Conservation (phyloP, 2,888 invertebrate genomes). For the Lasiommata megera region DNA sequence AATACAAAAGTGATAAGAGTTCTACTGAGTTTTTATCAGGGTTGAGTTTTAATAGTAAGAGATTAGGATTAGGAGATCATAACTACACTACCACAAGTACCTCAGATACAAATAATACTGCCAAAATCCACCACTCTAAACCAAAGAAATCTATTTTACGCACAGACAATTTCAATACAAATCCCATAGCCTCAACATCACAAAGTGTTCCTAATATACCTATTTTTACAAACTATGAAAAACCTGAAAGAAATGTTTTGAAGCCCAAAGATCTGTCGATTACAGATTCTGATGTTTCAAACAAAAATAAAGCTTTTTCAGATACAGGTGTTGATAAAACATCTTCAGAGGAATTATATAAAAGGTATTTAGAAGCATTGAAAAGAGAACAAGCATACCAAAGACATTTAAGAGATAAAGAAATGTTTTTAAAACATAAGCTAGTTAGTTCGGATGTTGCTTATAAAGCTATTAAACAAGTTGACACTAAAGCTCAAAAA, state of each 20-base stretch:
- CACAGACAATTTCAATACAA: slow-evolving; percentile 61
- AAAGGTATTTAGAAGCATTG: slow-evolving; percentile 65
- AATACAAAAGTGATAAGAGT: slow-evolving; percentile 81
- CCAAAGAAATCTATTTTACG: slow-evolving; percentile 72
- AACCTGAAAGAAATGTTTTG: slow-evolving; percentile 41
- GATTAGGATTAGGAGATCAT: slow-evolving; percentile 42
- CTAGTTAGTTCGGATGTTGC: slow-evolving; percentile 56
- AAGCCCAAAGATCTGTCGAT: slow-evolving; percentile 41
- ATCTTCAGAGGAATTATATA: slow-evolving; percentile 68
- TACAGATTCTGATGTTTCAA: slow-evolving; percentile 63
- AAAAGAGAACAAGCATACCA: slow-evolving; percentile 64
- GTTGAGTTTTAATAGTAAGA: slow-evolving; percentile 59
- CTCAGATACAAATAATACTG: slow-evolving; percentile 59
- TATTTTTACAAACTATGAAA: slow-evolving; percentile 48
- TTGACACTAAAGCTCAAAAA: slow-evolving; percentile 46
- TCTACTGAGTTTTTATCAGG: slow-evolving; percentile 73
- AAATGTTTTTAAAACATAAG: slow-evolving; percentile 67
- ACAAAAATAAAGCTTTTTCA: slow-evolving; percentile 55
- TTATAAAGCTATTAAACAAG: slow-evolving; percentile 42
- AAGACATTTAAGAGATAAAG: slow-evolving; percentile 64
- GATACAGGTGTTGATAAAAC: slow-evolving; percentile 53
- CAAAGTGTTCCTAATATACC: slow-evolving; percentile 72
- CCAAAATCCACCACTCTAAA: slow-evolving; percentile 39
- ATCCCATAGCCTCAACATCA: slow-evolving; percentile 61
- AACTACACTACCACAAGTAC: slow-evolving; percentile 63